phyloP scores from a whole-genome alignment of 1,140 invertebrate genomes.

The Calephelis nemesis region DNA sequence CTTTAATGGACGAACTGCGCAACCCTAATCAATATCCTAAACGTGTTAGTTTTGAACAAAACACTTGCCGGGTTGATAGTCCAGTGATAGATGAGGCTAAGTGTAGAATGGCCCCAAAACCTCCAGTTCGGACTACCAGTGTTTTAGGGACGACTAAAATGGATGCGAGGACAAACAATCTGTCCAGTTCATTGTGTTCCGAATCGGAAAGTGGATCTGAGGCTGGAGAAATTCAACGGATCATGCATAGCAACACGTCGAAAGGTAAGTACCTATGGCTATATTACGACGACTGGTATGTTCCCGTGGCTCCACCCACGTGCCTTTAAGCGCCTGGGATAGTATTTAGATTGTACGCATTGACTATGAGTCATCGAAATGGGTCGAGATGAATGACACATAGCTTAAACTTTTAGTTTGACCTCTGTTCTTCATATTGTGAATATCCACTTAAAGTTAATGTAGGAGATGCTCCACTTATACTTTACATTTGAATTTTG shows the following conservation, averaged over 20 bases:
- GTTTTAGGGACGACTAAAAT: conserved; percentile 38
- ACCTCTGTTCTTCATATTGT: too few species aligned
- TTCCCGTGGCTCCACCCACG: too few species aligned
- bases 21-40: conserved; percentile 40
- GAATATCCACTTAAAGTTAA: too few species aligned
- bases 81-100: conserved; percentile 21
- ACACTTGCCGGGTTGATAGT: conserved; percentile 21
- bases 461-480: too few species aligned
- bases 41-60: conserved; percentile 45
- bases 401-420: too few species aligned
- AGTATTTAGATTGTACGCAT: too few species aligned
- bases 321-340: too few species aligned
- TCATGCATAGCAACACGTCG: conserved; percentile 75
- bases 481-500: too few species aligned
- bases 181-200: conserved; percentile 49
- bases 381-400: too few species aligned
- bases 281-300: too few species aligned
- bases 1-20: conserved; percentile 31
- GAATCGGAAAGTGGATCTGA: conserved; percentile 84
- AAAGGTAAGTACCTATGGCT: conserved; percentile 50
- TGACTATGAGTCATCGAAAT: too few species aligned
- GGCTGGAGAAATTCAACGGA: conserved; percentile 82
- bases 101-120: conserved; percentile 41
- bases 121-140: conserved; percentile 58
- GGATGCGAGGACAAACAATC: conserved; percentile 38